A percentile compares a stretch with the other conserved stretches of the same genome.
phyloP scores from a whole-genome alignment of 1,140 invertebrate genomes.

The Mycetomoellerius zeteki region DNA sequence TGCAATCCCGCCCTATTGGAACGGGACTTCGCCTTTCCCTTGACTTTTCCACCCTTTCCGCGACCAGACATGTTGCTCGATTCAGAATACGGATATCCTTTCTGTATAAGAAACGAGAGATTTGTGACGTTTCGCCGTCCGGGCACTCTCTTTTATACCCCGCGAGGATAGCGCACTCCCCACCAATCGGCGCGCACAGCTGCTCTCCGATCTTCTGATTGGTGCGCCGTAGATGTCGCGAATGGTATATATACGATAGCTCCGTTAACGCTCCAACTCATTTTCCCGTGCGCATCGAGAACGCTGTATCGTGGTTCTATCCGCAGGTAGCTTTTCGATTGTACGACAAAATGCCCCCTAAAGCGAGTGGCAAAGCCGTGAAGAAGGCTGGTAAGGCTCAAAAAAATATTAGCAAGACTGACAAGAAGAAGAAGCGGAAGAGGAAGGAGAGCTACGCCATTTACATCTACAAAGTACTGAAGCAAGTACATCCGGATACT shows the following conservation, averaged over 20 bases:
- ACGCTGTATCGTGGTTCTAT: not conserved
- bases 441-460: conserved; percentile 91
- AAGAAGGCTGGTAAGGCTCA: conserved; percentile 88
- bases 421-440: conserved; percentile 88
- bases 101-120: not conserved
- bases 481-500: conserved; percentile 89
- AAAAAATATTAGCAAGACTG: conserved; percentile 87
- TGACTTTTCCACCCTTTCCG: conserved; percentile 85
- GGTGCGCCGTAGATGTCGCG: not conserved
- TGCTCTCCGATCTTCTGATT: not conserved
- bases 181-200: not conserved
- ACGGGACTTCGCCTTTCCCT: conserved; percentile 87
- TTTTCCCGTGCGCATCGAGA: not conserved
- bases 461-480: conserved; percentile 91
- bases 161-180: not conserved
- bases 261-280: not conserved
- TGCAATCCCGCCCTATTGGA: conserved; percentile 86
- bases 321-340: not conserved
- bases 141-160: not conserved
- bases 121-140: not conserved
- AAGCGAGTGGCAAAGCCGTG: conserved; percentile 85
- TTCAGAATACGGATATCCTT: not conserved
- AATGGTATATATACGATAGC: not conserved
- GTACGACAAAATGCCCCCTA: conserved; percentile 84
- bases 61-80: conserved; percentile 84